These are phyloP conservation scores for Trematocara variabile DNA, from an alignment of 2,113 vertebrate species.

Conservation along the genomic window DNA sequence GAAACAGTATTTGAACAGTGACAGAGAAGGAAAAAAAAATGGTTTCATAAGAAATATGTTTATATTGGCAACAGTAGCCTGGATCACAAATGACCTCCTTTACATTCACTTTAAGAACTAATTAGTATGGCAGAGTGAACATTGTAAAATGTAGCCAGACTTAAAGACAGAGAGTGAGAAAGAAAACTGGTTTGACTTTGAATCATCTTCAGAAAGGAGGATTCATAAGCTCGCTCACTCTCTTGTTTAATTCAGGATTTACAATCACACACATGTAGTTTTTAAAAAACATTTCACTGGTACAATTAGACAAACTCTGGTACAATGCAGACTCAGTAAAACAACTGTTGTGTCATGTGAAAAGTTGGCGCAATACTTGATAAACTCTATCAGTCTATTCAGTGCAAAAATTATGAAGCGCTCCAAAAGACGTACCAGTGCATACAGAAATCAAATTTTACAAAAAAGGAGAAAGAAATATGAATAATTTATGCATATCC, in stretches of 20 bases:
- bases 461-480: neutral
- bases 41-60: neutral
- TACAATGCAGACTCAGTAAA: neutral
- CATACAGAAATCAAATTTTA: neutral
- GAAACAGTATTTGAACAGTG: slow-evolving; percentile 37
- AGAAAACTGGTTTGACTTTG: slow-evolving; percentile 12
- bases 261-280: neutral
- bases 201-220: slow-evolving; percentile 1
- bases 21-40: neutral
- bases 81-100: slow-evolving; percentile 22
- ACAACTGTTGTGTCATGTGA: neutral
- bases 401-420: slow-evolving; percentile 12
- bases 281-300: rapidly evolving
- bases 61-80: neutral
- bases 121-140: slow-evolving; percentile 54
- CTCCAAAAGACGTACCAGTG: neutral
- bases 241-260: neutral
- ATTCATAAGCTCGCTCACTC: neutral
- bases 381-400: neutral
- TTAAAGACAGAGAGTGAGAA: neutral
- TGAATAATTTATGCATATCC: neutral
- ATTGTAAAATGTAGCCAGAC: slow-evolving; percentile 16
- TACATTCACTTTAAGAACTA: slow-evolving; percentile 45
- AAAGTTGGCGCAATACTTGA: neutral
- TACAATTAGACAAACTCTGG: neutral